A percentile compares a stretch with the other conserved stretches of the same genome.
These are phyloP conservation scores for Macroglossus sobrinus DNA, from an alignment of 2,113 vertebrate genomes.

Conservation along the genomic window DNA sequence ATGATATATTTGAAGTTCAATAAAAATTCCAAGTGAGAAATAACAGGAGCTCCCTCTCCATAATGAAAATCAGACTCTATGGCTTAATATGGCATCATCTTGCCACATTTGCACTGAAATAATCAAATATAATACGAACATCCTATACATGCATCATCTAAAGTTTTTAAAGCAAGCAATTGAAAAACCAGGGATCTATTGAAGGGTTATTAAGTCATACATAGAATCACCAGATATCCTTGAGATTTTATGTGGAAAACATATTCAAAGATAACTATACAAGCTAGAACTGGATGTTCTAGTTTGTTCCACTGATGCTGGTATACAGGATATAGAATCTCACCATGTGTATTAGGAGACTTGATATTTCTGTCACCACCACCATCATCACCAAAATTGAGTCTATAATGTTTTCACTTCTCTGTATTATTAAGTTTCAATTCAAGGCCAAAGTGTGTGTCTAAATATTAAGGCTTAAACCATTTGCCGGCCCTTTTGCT, in stretches of 20 bases:
- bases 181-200: background rate
- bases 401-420: background rate
- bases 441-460: background rate
- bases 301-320: background rate
- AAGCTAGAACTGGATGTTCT: background rate
- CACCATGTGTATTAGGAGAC: background rate
- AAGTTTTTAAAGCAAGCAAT: background rate
- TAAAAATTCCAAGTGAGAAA: slow-evolving; percentile 38
- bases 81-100: background rate
- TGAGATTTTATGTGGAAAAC: background rate
- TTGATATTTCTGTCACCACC: background rate
- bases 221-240: background rate
- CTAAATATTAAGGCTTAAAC: background rate
- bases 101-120: background rate
- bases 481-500: background rate
- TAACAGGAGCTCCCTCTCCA: background rate
- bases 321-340: background rate
- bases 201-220: background rate
- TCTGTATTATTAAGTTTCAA: background rate
- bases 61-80: background rate
- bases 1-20: slow-evolving; percentile 18
- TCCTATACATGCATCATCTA: background rate
- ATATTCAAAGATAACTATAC: background rate
- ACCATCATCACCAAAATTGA: background rate
- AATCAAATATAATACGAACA: background rate